Conservation (phyloP, 2,888 invertebrate species). For the Prenolepis imparis region DNA sequence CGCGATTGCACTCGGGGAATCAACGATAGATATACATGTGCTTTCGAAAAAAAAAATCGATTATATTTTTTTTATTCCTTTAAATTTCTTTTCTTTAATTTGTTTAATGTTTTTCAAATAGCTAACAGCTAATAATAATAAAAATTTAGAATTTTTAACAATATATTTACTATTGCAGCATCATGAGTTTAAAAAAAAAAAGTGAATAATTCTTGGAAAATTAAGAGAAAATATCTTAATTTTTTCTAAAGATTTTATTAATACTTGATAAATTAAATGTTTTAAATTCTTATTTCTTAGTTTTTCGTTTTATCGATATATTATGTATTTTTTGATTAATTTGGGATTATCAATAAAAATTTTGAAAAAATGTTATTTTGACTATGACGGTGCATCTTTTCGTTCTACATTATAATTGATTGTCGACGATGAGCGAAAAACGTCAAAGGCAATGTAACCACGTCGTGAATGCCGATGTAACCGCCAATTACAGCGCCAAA, state of each 20-base stretch:
- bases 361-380: background rate
- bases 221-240: background rate
- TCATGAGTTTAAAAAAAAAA: background rate
- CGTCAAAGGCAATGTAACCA: constrained; percentile 41
- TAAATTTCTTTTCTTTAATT: background rate
- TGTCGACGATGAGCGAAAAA: constrained; percentile 37
- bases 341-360: background rate
- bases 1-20: background rate
- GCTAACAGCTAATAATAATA: background rate
- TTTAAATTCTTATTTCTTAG: background rate
- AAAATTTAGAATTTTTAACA: background rate
- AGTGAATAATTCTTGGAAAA: background rate
- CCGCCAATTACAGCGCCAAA: constrained; percentile 42
- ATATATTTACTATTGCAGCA: background rate
- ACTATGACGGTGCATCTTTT: constrained; percentile 1
- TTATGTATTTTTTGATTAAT: background rate
- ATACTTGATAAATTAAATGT: background rate
- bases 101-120: background rate
- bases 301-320: background rate
- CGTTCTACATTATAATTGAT: constrained; percentile 25
- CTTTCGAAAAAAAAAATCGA: background rate
- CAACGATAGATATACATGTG: background rate
- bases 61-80: background rate
- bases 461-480: constrained; percentile 32
- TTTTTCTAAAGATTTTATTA: background rate